These are phyloP conservation scores for Eledone cirrhosa DNA, from an alignment of 2,888 invertebrate species.

Conservation along the genomic window DNA sequence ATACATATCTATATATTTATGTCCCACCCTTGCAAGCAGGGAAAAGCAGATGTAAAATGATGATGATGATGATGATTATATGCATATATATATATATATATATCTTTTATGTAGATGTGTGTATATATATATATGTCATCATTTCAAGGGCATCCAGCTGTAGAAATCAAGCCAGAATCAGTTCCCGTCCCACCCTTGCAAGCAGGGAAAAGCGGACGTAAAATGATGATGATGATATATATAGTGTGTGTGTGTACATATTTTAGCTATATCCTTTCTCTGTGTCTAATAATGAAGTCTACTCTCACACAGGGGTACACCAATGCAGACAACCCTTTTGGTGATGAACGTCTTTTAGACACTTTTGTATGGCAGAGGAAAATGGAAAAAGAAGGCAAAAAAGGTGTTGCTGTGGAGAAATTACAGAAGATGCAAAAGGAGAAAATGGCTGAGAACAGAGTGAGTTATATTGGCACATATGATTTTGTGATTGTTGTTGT, in stretches of 20 bases:
- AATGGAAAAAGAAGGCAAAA: slow-evolving; percentile 89
- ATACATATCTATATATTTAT: too few relatives aligned
- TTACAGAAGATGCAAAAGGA: slow-evolving; percentile 83
- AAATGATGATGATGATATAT: too few relatives aligned
- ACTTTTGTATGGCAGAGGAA: slow-evolving; percentile 98
- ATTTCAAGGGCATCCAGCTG: too few relatives aligned
- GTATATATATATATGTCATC: too few relatives aligned
- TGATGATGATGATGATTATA: too few relatives aligned
- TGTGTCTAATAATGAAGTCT: background rate
- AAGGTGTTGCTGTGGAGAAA: slow-evolving; percentile 71
- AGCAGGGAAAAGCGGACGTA: too few relatives aligned
- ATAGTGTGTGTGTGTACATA: background rate
- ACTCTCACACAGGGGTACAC: slow-evolving; percentile 79
- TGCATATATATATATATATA: too few relatives aligned
- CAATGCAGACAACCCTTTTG: slow-evolving; percentile 98
- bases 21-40: too few relatives aligned
- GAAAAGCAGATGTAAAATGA: too few relatives aligned
- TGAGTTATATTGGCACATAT: slow-evolving; percentile 33
- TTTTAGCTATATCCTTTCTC: background rate
- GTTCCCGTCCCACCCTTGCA: too few relatives aligned
- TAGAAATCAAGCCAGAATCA: too few relatives aligned
- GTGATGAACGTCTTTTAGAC: slow-evolving; percentile 92
- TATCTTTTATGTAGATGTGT: too few relatives aligned
- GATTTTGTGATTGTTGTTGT: background rate
- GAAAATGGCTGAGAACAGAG: slow-evolving; percentile 89